Conservation (phyloP, 2,797 vertebrate species). For the Merluccius polli region DNA sequence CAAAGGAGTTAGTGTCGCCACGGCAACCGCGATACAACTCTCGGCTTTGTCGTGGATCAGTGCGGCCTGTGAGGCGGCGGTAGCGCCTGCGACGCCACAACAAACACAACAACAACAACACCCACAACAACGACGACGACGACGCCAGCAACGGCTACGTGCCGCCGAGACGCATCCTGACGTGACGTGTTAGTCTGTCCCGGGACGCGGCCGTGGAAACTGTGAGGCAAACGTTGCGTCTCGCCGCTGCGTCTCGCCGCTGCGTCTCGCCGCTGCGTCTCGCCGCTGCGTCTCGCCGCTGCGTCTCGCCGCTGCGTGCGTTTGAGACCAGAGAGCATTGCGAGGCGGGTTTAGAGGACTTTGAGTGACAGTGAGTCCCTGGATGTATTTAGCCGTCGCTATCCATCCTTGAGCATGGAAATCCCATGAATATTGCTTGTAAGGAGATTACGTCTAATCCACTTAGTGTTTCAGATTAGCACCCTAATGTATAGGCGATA, state of each 20-base stretch:
- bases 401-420: conserved; percentile 48
- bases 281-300: not conserved
- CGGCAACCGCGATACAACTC: not conserved
- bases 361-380: conserved; percentile 40
- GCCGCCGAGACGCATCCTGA: too few species aligned
- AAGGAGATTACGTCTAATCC: conserved; percentile 64
- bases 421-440: conserved; percentile 46
- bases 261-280: not conserved
- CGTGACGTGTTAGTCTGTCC: not conserved
- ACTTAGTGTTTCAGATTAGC: conserved; percentile 54
- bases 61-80: not conserved
- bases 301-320: not conserved
- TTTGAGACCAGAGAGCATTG: conserved; percentile 5
- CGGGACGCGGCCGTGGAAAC: conserved; percentile 11
- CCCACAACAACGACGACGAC: too few species aligned
- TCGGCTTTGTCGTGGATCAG: not conserved
- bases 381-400: conserved; percentile 35
- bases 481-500: conserved; percentile 59
- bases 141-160: too few species aligned
- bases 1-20: not conserved
- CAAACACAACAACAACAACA: not conserved
- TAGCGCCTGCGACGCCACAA: not conserved
- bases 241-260: not conserved
- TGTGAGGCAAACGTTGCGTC: too few species aligned
- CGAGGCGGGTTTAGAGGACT: not conserved